phyloP scores from a whole-genome alignment of 2,113 vertebrate genomes.

The Pomatorhinus ruficollis region DNA sequence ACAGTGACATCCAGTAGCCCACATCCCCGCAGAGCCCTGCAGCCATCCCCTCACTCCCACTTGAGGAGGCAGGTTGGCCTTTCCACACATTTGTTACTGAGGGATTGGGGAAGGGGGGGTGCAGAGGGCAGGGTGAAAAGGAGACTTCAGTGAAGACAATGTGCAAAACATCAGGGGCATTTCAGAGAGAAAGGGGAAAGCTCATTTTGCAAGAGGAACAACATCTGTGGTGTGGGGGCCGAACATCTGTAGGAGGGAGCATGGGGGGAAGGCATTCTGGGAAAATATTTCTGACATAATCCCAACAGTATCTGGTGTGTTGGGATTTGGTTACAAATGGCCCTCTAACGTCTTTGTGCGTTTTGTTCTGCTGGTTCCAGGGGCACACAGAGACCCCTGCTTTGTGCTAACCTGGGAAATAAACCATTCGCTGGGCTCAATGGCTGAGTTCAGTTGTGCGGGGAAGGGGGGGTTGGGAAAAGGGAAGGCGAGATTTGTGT shows the following conservation, averaged over 20 bases:
- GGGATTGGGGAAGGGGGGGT: neutral
- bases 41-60: rapidly evolving
- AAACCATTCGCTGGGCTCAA: slow-evolving; percentile 57
- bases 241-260: slow-evolving; percentile 71
- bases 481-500: slow-evolving; percentile 45
- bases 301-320: slow-evolving; percentile 74
- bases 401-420: slow-evolving; percentile 74
- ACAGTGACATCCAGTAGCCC: neutral
- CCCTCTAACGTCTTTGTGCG: slow-evolving; percentile 67
- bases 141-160: neutral
- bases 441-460: slow-evolving; percentile 29
- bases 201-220: slow-evolving; percentile 67
- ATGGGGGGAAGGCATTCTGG: slow-evolving; percentile 69
- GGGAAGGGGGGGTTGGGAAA: neutral
- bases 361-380: slow-evolving; percentile 74
- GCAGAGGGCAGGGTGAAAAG: neutral
- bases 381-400: slow-evolving; percentile 63
- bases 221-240: slow-evolving; percentile 68
- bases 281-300: slow-evolving; percentile 76
- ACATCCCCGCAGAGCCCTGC: neutral
- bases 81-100: rapidly evolving
- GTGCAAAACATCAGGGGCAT: slow-evolving; percentile 57
- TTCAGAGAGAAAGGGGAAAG: slow-evolving; percentile 55
- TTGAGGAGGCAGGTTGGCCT: neutral
- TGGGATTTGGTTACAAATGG: slow-evolving; percentile 75